Base-by-base conservation (phyloP, 2,888 invertebrate genomes). In the Hypomecis punctinalis region DNA sequence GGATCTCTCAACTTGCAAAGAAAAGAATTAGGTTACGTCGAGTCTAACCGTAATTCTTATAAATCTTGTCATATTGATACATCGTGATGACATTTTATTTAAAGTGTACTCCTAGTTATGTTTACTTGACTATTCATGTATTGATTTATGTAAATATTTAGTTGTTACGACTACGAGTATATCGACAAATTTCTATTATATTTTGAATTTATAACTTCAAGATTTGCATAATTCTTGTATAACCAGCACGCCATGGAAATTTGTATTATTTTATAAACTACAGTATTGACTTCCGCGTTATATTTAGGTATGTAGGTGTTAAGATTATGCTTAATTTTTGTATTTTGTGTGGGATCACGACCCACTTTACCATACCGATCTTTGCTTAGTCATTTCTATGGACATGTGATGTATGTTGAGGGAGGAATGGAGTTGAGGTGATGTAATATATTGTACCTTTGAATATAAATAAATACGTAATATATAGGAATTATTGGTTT, bases 371-470 rank as follows among this genome's bases (percentile, higher is more conserved):
- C 91, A 88, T 86, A 84, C 80, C 78, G 82, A 88, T 88, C 80
- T 86, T 89, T 89, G 89, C 89, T 88, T 90, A 90, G 89, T 91
- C 89, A 89, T 86, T 85, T 86, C 81, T 79, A 84, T 82, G 86
- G 85, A 88, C 84, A 81, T 83, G 89, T 87, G 86, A 87, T 85
- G 86, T 82, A 78, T 81, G 86, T 83, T 85, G 89, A 82, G 84
- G 85, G 83, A 86, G 81, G 83, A 85, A 80, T 80, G 83, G 77
- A 84, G 88, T 87, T 85, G 83, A 82, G 89, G 90, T 88, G 91
- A 85, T 92, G 92, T 92, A 92, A 91, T 91, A 92, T 92, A 92
- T 92, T 93, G 92, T 92, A 92, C 90, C 92, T 92, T 92, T 91
- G 85, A 91, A 88, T 91, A 92, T 91, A 90, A 91, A 92, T 91